Conservation (phyloP, 2,888 invertebrate species). For the Eupeodes luniger region DNA sequence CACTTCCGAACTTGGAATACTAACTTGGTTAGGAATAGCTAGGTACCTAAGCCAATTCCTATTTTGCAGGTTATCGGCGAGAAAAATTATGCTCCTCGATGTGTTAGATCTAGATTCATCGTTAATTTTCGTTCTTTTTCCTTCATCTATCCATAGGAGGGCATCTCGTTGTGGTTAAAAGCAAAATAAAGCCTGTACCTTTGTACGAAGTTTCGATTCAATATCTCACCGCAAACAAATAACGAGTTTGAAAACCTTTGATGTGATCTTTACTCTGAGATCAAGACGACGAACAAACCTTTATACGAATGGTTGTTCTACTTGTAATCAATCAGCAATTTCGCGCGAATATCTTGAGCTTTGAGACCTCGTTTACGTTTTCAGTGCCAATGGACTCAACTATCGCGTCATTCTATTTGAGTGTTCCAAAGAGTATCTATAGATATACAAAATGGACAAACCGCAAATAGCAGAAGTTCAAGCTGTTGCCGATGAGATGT, state of each 20-base stretch:
- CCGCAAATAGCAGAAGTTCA: slow-evolving; percentile 31
- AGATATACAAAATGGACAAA: slow-evolving; percentile 46
- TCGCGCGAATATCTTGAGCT: slow-evolving; percentile 42
- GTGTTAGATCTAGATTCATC: slow-evolving; percentile 56
- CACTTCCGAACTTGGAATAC: slow-evolving; percentile 58
- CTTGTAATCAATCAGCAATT: slow-evolving; percentile 71
- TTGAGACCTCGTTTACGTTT: slow-evolving; percentile 41
- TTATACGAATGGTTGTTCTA: background rate
- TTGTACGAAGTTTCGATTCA: slow-evolving; percentile 21
- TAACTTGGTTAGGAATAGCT: background rate
- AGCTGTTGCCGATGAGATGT: slow-evolving; percentile 51
- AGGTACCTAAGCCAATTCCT: slow-evolving; percentile 24
- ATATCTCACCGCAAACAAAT: slow-evolving; percentile 37
- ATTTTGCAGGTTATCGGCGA: slow-evolving; percentile 52
- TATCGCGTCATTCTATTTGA: background rate
- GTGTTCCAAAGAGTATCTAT: background rate
- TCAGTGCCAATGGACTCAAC: slow-evolving; percentile 68
- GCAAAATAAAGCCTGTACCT: slow-evolving; percentile 14
- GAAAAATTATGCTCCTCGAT: slow-evolving; percentile 55
- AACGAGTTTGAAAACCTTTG: slow-evolving; percentile 53
- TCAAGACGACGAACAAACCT: slow-evolving; percentile 30
- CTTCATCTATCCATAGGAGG: background rate
- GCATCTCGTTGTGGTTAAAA: slow-evolving; percentile 26
- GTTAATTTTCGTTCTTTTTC: slow-evolving; percentile 34
- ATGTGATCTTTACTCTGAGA: slow-evolving; percentile 50